Percentiles rank a stretch among this genome's conserved stretches.
phyloP scores from a whole-genome alignment of 2,113 vertebrate genomes.

The Crypturellus undulatus region DNA sequence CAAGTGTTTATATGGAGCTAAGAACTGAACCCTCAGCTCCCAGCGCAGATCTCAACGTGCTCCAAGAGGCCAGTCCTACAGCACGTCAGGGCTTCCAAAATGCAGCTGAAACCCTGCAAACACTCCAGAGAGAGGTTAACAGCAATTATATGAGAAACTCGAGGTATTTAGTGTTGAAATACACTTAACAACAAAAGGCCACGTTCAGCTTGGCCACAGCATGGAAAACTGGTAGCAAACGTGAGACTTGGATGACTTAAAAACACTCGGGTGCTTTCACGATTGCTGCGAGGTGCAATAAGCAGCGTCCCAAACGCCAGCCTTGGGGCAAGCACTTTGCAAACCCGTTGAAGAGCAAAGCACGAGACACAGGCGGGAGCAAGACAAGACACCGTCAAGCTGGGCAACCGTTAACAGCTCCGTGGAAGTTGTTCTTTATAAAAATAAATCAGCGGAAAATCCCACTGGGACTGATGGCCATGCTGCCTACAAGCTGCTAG shows the following conservation, averaged over 20 bases:
- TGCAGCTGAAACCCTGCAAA: not conserved
- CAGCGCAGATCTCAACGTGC: accelerated
- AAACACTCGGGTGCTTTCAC: not conserved
- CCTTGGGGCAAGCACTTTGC: not conserved
- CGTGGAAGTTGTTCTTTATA: not conserved
- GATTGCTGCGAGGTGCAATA: not conserved
- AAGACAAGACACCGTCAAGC: not conserved
- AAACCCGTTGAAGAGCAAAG: not conserved
- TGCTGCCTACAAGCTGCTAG: accelerated
- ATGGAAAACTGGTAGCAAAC: not conserved
- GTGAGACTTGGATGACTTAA: not conserved
- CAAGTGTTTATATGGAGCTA: not conserved
- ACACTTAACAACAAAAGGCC: not conserved
- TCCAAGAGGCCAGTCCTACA: not conserved
- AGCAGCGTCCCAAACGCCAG: not conserved
- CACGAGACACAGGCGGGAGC: too few species aligned
- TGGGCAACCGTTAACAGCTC: not conserved
- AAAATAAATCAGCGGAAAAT: not conserved
- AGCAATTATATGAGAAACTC: not conserved
- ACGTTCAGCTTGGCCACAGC: not conserved
- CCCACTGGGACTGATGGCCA: not conserved
- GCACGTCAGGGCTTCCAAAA: not conserved
- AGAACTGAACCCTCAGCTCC: not conserved
- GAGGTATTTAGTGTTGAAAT: not conserved
- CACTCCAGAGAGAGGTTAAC: not conserved